Conservation (phyloP, 2,888 invertebrate species). For the Apamea crenata region DNA sequence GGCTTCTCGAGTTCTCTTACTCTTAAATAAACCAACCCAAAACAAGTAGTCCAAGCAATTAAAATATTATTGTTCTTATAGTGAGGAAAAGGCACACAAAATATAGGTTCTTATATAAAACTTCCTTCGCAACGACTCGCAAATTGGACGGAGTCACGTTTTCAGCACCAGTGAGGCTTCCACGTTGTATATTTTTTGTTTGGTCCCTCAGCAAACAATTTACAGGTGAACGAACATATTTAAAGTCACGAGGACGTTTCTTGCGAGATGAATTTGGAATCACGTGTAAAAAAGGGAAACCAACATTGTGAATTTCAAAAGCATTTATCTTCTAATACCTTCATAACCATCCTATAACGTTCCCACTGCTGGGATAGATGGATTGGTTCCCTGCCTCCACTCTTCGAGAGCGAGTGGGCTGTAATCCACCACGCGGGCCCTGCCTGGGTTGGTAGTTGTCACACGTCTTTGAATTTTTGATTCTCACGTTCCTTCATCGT, state of each 20-base stretch:
- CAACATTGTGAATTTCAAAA: neutral
- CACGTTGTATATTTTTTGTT: conserved; percentile 9
- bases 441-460: too few species aligned
- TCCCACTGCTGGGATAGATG: too few species aligned
- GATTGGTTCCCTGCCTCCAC: too few species aligned
- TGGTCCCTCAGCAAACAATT: conserved; percentile 4
- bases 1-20: neutral
- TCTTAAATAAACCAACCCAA: neutral
- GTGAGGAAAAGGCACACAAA: conserved; percentile 10
- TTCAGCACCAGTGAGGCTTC: conserved; percentile 20
- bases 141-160: conserved; percentile 49
- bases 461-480: too few species aligned
- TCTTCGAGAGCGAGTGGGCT: too few species aligned
- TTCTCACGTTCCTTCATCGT: too few species aligned
- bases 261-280: neutral
- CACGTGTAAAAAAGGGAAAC: conserved; percentile 6
- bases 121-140: neutral
- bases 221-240: neutral
- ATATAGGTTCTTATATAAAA: conserved; percentile 12
- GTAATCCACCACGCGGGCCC: too few species aligned
- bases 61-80: neutral
- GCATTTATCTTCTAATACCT: neutral
- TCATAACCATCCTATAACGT: too few species aligned
- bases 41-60: neutral
- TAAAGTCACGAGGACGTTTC: conserved; percentile 5